Conservation (phyloP, 2,113 vertebrate genomes). For the Stomatorhinus ivindoensis region DNA sequence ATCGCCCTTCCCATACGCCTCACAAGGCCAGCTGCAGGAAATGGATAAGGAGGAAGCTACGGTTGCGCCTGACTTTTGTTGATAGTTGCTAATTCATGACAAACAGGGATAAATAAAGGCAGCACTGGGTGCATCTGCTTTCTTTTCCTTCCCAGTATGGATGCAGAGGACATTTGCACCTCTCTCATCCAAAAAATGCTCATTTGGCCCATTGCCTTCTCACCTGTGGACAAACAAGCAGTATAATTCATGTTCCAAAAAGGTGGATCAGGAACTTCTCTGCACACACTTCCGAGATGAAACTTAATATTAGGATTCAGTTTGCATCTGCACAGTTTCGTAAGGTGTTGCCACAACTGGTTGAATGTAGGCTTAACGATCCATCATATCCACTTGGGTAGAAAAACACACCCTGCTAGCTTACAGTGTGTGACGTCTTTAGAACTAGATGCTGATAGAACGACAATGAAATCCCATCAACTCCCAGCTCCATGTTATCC, state of each 20-base stretch:
- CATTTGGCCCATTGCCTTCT: conserved; percentile 57
- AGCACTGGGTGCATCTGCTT: not conserved
- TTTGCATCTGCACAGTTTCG: not conserved
- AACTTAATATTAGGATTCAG: not conserved
- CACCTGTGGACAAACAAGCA: conserved; percentile 29
- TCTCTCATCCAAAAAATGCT: conserved; percentile 44
- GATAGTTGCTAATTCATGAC: conserved; percentile 52
- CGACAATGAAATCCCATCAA: not conserved
- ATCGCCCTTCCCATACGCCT: conserved; percentile 52
- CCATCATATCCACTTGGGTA: not conserved
- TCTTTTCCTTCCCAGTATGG: not conserved
- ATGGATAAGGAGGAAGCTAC: conserved; percentile 34
- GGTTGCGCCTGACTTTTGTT: conserved; percentile 43
- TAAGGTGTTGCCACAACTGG: not conserved
- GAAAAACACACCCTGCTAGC: not conserved
- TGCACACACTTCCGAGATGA: not conserved
- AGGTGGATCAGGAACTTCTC: not conserved
- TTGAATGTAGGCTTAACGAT: not conserved
- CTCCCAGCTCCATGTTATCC: not conserved
- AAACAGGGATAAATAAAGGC: conserved; percentile 10
- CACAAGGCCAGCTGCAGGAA: conserved; percentile 44
- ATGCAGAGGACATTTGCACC: not conserved
- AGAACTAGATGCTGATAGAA: not conserved
- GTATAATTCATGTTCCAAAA: not conserved
- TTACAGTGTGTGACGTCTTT: not conserved